Percentiles rank a stretch among this genome's conserved stretches.
Evolutionary conservation across 2,888 invertebrate genomes (phyloP).

Genomic region (Scrobipalpa costella): DNA sequence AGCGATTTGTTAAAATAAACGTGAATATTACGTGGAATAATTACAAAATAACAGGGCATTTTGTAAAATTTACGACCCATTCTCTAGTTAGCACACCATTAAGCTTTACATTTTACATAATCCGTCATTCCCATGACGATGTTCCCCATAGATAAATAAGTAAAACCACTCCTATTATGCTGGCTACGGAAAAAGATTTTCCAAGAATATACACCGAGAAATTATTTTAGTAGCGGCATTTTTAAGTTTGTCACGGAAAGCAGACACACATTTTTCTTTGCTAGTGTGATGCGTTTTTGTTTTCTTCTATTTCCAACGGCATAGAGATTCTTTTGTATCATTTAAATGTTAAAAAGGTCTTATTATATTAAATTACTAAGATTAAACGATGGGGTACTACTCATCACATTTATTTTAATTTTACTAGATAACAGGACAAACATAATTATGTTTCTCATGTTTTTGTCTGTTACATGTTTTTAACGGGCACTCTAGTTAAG

Average conservation of each 20-base stretch:
- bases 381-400: too few species aligned
- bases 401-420: background rate
- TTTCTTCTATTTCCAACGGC: background rate
- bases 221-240: background rate
- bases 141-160: slow-evolving; percentile 27
- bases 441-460: slow-evolving; percentile 43
- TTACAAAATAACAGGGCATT: slow-evolving; percentile 44
- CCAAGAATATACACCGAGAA: background rate
- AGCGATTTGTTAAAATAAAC: slow-evolving; percentile 34
- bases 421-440: slow-evolving; percentile 34
- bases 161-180: slow-evolving; percentile 2
- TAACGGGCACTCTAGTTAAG: slow-evolving; percentile 37
- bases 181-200: background rate
- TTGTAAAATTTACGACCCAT: slow-evolving; percentile 48
- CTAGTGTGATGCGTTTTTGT: background rate
- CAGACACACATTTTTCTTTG: background rate
- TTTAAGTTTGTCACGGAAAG: slow-evolving; percentile 8
- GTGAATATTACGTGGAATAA: slow-evolving; percentile 39
- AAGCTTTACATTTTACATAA: slow-evolving; percentile 39
- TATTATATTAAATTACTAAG: too few species aligned
- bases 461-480: slow-evolving; percentile 29
- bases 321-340: too few species aligned
- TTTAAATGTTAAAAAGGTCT: too few species aligned
- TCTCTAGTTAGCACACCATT: slow-evolving; percentile 48
- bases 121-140: slow-evolving; percentile 45